Conservation (phyloP, 2,888 invertebrate species). For the Erynnis tages region DNA sequence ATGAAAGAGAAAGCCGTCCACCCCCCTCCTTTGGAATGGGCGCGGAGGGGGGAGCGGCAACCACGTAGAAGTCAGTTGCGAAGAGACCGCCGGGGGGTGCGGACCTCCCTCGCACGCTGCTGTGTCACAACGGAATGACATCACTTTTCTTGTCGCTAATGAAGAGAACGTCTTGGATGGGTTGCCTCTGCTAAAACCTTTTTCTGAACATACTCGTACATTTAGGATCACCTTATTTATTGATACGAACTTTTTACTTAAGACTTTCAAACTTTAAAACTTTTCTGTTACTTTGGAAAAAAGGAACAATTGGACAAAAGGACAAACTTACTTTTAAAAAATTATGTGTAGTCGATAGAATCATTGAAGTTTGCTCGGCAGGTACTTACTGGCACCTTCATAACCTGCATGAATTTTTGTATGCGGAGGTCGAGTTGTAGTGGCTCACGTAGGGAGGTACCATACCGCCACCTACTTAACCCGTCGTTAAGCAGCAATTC, state of each 20-base stretch:
- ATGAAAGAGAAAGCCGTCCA: slow-evolving; percentile 81
- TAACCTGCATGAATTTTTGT: too few relatives aligned
- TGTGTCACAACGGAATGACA: slow-evolving; percentile 77
- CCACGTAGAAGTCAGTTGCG: slow-evolving; percentile 73
- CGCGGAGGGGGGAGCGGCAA: slow-evolving; percentile 48
- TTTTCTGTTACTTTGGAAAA: not conserved
- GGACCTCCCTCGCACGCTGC: slow-evolving; percentile 69
- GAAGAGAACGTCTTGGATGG: slow-evolving; percentile 74
- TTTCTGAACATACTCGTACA: not conserved
- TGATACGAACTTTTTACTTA: slow-evolving; percentile 25
- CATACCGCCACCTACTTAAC: too few relatives aligned
- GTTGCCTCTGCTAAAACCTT: slow-evolving; percentile 49
- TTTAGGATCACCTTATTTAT: not conserved
- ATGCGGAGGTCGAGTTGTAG: too few relatives aligned
- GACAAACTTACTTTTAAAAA: too few relatives aligned
- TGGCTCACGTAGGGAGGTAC: too few relatives aligned
- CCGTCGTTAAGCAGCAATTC: too few relatives aligned
- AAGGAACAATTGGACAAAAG: not conserved
- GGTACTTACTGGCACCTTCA: too few relatives aligned
- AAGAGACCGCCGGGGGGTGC: slow-evolving; percentile 67
- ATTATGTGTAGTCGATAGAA: too few relatives aligned
- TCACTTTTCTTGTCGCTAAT: slow-evolving; percentile 81
- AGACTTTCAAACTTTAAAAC: slow-evolving; percentile 9
- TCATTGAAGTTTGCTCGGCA: too few relatives aligned
- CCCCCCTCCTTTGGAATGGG: slow-evolving; percentile 53